These are phyloP conservation scores for Lobophora halterata DNA, from an alignment of 2,888 invertebrate genomes.

Conservation along the genomic window DNA sequence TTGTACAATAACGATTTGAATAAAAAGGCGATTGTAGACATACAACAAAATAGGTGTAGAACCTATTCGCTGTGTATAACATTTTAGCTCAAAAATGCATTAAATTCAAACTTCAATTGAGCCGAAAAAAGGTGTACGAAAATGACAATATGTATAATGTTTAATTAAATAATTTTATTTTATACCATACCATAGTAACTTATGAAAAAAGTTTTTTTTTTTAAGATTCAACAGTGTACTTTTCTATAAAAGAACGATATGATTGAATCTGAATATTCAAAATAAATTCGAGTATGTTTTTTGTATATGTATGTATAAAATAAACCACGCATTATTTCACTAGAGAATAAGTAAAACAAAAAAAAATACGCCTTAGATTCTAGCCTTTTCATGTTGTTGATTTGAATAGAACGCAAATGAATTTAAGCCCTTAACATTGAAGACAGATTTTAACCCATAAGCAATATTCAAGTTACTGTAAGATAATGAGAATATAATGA, in stretches of 20 bases:
- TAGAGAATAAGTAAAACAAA: conserved; percentile 7
- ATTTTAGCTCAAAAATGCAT: too few species aligned
- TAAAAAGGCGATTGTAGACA: too few species aligned
- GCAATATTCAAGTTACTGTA: conserved; percentile 8
- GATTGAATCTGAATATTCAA: conserved; percentile 21
- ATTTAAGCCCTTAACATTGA: conserved; percentile 6
- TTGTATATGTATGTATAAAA: conserved; percentile 19
- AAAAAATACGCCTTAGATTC: conserved; percentile 1
- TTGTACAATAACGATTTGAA: too few species aligned
- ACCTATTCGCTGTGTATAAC: too few species aligned
- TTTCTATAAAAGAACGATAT: conserved; percentile 28
- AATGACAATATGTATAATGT: too few species aligned
- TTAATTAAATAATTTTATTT: too few species aligned
- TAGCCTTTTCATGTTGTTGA: conserved; percentile 13
- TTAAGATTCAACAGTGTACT: conserved; percentile 27
- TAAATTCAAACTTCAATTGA: too few species aligned
- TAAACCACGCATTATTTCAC: conserved; percentile 5
- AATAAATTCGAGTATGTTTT: conserved; percentile 3
- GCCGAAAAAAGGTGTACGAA: too few species aligned
- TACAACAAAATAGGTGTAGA: too few species aligned
- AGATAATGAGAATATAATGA: conserved; percentile 18
- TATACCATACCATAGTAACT: too few species aligned
- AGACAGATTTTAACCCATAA: conserved; percentile 4
- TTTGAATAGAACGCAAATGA: conserved; percentile 10
- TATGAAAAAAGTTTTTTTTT: too few species aligned